A percentile compares a stretch with the other conserved stretches of the same genome.
These are phyloP conservation scores for Macrobrachium rosenbergii DNA, from an alignment of 1,140 invertebrate genomes.

Conservation along the genomic window DNA sequence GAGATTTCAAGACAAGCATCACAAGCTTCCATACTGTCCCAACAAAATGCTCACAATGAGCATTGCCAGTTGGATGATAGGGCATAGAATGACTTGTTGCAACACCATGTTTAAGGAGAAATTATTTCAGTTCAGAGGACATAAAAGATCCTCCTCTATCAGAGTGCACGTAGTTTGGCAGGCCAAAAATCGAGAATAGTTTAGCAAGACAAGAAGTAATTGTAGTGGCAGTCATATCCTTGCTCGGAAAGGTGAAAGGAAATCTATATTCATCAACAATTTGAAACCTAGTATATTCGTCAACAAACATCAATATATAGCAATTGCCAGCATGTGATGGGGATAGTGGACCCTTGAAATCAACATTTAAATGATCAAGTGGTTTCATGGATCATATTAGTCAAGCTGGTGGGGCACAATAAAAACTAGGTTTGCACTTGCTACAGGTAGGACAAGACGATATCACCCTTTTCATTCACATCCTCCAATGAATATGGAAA, in stretches of 20 bases:
- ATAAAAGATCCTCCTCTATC: constrained; percentile 23
- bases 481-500: constrained; percentile 35
- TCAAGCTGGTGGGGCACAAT: neutral
- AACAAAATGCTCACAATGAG: neutral
- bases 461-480: neutral
- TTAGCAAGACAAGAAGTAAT: neutral
- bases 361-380: neutral
- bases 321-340: neutral
- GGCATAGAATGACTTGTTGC: constrained; percentile 18
- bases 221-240: neutral
- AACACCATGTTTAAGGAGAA: neutral
- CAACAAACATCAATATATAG: constrained; percentile 23
- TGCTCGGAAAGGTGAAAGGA: constrained; percentile 14
- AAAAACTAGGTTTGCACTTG: constrained; percentile 19
- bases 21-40: constrained; percentile 1
- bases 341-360: constrained; percentile 33
- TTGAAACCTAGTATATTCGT: too few relatives aligned
- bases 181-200: constrained; percentile 13
- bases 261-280: too few relatives aligned
- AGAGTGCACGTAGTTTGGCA: constrained; percentile 18
- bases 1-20: neutral
- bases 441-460: neutral
- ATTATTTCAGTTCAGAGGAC: neutral
- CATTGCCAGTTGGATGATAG: constrained; percentile 34
- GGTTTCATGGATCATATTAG: constrained; percentile 20